A percentile compares a stretch with the other conserved stretches of the same genome.
These are phyloP conservation scores for Junco hyemalis DNA, from an alignment of 2,113 vertebrate species.

Conservation along the genomic window DNA sequence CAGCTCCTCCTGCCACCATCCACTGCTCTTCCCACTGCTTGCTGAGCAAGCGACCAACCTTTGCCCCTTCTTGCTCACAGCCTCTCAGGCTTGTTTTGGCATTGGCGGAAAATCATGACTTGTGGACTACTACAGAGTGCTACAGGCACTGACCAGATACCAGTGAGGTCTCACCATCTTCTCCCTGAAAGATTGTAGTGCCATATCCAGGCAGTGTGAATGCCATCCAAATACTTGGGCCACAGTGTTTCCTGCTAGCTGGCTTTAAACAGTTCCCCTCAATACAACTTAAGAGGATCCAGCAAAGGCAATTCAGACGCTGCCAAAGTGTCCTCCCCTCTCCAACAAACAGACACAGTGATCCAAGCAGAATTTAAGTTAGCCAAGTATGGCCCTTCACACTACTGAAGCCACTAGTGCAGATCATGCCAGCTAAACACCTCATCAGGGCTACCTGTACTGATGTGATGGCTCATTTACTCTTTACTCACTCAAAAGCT, in stretches of 20 bases:
- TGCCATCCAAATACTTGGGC: neutral
- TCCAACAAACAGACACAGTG: neutral
- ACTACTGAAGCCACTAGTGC: neutral
- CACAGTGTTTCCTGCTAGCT: neutral
- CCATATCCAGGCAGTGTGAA: neutral
- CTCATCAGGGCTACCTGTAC: neutral
- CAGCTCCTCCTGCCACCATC: neutral
- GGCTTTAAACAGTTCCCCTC: neutral
- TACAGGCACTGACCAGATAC: neutral
- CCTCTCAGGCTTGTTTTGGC: neutral
- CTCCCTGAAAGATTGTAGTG: neutral
- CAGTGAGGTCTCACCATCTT: neutral
- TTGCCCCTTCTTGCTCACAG: neutral
- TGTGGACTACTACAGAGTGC: neutral
- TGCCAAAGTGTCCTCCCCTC: neutral
- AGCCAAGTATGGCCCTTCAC: neutral
- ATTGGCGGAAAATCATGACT: neutral
- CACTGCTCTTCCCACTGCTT: neutral
- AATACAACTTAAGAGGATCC: neutral
- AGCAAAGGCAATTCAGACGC: neutral
- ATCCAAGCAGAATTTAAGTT: neutral
- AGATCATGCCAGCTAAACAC: neutral
- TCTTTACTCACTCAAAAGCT: neutral
- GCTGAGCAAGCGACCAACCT: neutral
- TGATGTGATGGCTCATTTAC: neutral